Conservation (phyloP, 2,888 invertebrate genomes). For the Lucinisca nassula region DNA sequence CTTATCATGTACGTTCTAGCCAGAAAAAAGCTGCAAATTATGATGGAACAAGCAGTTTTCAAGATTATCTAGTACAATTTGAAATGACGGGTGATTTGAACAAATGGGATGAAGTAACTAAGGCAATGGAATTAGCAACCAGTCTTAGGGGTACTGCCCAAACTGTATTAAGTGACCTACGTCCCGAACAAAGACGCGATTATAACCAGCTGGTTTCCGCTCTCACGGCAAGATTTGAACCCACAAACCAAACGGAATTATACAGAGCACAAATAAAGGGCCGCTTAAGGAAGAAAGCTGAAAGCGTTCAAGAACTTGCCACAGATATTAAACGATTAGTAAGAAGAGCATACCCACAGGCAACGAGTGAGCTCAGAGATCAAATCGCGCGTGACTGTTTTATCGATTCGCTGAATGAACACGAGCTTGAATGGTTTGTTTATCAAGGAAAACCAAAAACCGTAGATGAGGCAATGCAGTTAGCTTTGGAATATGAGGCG, state of each 20-base stretch:
- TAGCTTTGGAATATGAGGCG: not conserved
- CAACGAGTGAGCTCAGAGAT: not conserved
- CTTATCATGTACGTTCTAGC: not conserved
- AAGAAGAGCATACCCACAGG: slow-evolving; percentile 16
- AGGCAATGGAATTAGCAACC: slow-evolving; percentile 31
- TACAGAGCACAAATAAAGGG: slow-evolving; percentile 29
- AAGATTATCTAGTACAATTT: slow-evolving; percentile 39
- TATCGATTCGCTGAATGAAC: not conserved
- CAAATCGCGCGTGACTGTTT: not conserved
- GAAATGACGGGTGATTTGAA: slow-evolving; percentile 25
- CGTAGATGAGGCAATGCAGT: slow-evolving; percentile 5
- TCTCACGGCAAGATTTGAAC: slow-evolving; percentile 22
- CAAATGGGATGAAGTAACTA: slow-evolving; percentile 7
- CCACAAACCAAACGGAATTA: slow-evolving; percentile 25
- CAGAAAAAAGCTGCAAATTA: slow-evolving; percentile 18
- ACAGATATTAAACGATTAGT: slow-evolving; percentile 22
- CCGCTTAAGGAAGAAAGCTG: not conserved
- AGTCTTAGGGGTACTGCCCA: slow-evolving; percentile 29
- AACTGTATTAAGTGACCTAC: slow-evolving; percentile 24
- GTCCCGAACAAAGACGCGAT: not conserved
- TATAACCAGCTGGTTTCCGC: slow-evolving; percentile 17
- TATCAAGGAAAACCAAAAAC: slow-evolving; percentile 2
- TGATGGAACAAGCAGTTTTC: slow-evolving; percentile 24
- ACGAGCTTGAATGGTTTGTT: slow-evolving; percentile 10
- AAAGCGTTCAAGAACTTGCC: slow-evolving; percentile 34